Evolutionary conservation across 2,113 vertebrate species (phyloP), one percentile per base, ranked within the genome.

Genomic region (Paraplagusia blochii): DNA sequence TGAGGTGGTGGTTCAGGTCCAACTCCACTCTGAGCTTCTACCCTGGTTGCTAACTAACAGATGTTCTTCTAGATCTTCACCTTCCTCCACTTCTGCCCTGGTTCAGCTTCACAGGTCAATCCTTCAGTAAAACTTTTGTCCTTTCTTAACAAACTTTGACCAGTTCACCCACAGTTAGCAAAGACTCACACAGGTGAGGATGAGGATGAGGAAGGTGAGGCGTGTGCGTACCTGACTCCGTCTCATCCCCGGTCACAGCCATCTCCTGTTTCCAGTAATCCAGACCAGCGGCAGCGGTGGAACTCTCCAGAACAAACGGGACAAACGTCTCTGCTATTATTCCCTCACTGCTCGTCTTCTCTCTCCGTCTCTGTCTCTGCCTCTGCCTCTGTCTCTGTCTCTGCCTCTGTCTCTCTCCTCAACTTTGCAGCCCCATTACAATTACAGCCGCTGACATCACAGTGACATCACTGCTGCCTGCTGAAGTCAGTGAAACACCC

Each of bases 211-310:
- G 22, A 29, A 29, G 22, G 6, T 29, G 22, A 29, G 2, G 22
- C 6, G 22, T 29, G 22, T 65, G 49, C 65, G 83, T 94, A 97
- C 95, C 95, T 89, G 90, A 88, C 72, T 91, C 90, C 57, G 94
- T 94, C 80, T 96, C 95, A 66, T 96, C 94, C 68, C 94, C 92
- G 9, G 94, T 96, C 16, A 98, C 95, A 89, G 95, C 95, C 94
- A 97, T 98, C 79, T 84, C 74, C 54, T 55, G 76, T 82, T 80
- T 83, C 83, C 87, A 90, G 88, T 88, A 92, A 89, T 87, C 88
- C 88, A 90, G 83, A 72, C 58, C 76, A 61, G 47, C 83, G 52
- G 65, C 53, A 60, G 63, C 17, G 10, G 8, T 51, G n/a, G 58
- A 48, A 55, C 54, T 50, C 70, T 29, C 22, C 22, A 29, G 22